Percentiles rank a stretch among this genome's conserved stretches.
These are phyloP conservation scores for Gnathonemus longibarbis DNA, from an alignment of 2,113 vertebrate genomes.

Conservation along the genomic window DNA sequence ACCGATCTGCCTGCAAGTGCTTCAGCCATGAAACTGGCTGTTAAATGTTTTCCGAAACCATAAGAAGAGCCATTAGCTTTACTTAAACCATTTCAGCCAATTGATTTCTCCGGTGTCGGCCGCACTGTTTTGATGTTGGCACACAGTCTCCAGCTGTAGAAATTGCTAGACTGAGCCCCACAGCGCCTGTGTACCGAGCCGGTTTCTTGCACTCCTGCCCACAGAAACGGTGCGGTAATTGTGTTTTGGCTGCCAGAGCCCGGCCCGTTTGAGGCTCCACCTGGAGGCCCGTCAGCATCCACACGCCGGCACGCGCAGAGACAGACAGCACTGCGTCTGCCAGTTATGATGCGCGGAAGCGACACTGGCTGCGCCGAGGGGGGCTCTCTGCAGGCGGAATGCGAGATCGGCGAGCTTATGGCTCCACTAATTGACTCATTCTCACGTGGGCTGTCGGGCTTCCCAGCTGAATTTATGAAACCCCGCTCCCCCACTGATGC, in stretches of 20 bases:
- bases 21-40: background rate
- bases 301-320: background rate
- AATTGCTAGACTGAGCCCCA: slow-evolving; percentile 74
- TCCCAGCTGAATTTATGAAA: slow-evolving; percentile 39
- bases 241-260: background rate
- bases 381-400: slow-evolving; percentile 31
- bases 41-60: background rate
- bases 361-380: slow-evolving; percentile 49
- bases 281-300: background rate
- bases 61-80: slow-evolving; percentile 4
- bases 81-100: slow-evolving; percentile 1
- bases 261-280: background rate
- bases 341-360: slow-evolving; percentile 55
- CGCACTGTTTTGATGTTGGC: slow-evolving; percentile 56
- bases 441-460: slow-evolving; percentile 31
- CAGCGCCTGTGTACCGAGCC: slow-evolving; percentile 29
- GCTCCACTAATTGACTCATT: slow-evolving; percentile 60
- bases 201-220: background rate
- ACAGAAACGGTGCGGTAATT: background rate
- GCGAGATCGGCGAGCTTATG: slow-evolving; percentile 55
- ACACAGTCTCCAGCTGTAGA: slow-evolving; percentile 57
- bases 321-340: background rate
- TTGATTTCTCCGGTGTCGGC: background rate
- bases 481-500: slow-evolving; percentile 20
- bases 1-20: background rate